Evolutionary conservation across 2,797 vertebrate species (phyloP), one percentile per base, ranked within the genome.

Genomic region (Gymnoscopelus microlampas): DNA sequence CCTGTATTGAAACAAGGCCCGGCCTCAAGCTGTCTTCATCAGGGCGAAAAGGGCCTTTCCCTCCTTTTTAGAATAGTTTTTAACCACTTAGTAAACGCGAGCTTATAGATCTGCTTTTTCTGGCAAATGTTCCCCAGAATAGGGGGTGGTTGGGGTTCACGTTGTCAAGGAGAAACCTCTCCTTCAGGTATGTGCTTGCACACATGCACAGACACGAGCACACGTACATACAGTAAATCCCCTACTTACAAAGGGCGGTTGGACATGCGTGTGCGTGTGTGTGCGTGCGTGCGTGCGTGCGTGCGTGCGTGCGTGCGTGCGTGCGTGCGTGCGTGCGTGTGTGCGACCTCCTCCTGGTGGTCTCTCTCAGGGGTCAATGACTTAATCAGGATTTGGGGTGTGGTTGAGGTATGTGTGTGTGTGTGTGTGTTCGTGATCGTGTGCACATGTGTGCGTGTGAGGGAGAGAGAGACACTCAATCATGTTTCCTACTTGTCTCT

Each of bases 321-420:
- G 50, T 19, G 14, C 3, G 8, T 35, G 39, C 11, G 8, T 35
- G n/a, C 24, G 62, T 35, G 15, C 26, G 63, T 48, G 64, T 56
- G 53, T 49, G 53, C 24, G n/a, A 9, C 71, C 47, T 68, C 60
- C 50, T 67, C 55, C 5, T 9, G 76, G 85, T 83, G 82, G 80
- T 87, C 86, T 62, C 69, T 64, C 51, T 82, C 72, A 79, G 72
- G 75, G 76, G 76, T 87, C 72, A 79, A 15, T 6, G 67, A 62
- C 66, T 83, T 78, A 76, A 79, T 80, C 82, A 83, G 70, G 75
- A 70, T 75, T 55, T 48, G 44, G 54, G 29, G 19, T 3, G 15
- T 12, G 15, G 49, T 73, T 10, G 11, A 58, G 60, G 68, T 12
- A 32, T 32, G 53, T 35, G 35, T 35, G 54, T 50, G 56, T 65